Evolutionary conservation across 2,113 vertebrate species (phyloP), one percentile per base, ranked within the genome.

Genomic region (Gobiocypris rarus): DNA sequence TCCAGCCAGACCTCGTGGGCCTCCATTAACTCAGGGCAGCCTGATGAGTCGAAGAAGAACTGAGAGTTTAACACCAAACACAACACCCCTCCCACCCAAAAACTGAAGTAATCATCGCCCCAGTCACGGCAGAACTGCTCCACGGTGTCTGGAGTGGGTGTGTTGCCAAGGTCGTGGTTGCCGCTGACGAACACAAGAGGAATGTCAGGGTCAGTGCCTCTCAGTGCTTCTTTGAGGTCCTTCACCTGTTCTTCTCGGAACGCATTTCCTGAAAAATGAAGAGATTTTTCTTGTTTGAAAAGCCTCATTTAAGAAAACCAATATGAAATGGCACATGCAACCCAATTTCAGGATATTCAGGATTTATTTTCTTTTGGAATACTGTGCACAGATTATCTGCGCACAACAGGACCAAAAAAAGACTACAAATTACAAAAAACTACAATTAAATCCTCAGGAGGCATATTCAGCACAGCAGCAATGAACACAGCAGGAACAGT

Each of bases 21-120:
- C 84, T 94, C 89, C 90, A 93, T 95, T 86, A 95, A 88, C 79
- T 94, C 89, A 0, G 94, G 94, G 91, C 98, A 98, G 75, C 88
- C 89, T 1, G 96, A 97, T 58, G 94, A 91, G 76, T 98, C 95
- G 0, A 90, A 95, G 86, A 96, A 96, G 3, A 99, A 87, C 92
- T 99, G 98, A 70, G 98, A 98, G 92, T 99, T 99, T 86, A 99
- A 93, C 82, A 98, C 97, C 38, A 99, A 94, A 90, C 96, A 99
- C 86, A 98, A 89, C 83, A 97, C 96, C 0, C 98, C 97, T 2
- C 97, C 97, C 6, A 96, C 95, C 97, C 97, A 98, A 91, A 98
- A 99, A 92, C 96, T 96, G 92, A 98, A 99, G 90, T 98, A 99
- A 91, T 99, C 97, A 0, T 99, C 95, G 0, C 98, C 98, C 98